Conservation (phyloP, 2,113 vertebrate genomes). For the Corvus cornix region DNA sequence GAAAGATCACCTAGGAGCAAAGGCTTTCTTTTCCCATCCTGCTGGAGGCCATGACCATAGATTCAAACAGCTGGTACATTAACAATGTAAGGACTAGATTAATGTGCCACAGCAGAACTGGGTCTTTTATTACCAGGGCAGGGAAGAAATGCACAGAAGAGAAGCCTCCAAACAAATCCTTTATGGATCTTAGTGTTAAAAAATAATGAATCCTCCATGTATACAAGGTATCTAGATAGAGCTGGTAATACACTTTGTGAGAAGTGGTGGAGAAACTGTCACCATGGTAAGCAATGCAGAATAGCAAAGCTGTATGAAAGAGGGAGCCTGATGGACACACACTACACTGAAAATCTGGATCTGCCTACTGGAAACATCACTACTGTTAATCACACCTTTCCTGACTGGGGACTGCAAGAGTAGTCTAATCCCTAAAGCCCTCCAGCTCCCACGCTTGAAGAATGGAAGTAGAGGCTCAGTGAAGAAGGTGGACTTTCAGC, state of each 20-base stretch:
- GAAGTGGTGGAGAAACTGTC: neutral
- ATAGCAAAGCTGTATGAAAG: neutral
- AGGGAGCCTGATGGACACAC: neutral
- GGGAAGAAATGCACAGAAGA: neutral
- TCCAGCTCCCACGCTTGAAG: neutral
- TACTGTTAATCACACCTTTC: neutral
- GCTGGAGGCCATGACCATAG: neutral
- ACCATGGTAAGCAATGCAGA: neutral
- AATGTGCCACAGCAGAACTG: neutral
- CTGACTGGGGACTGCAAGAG: neutral
- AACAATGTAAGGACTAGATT: neutral
- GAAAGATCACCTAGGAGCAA: neutral
- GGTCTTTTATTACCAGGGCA: neutral
- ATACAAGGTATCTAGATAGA: neutral
- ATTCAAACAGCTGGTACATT: neutral
- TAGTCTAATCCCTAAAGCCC: neutral
- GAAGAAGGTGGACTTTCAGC: neutral
- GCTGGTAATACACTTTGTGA: neutral
- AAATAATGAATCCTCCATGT: neutral
- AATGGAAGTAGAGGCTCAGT: neutral
- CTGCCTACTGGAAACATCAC: neutral
- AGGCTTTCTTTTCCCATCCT: neutral
- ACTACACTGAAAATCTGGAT: neutral
- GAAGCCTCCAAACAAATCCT: neutral
- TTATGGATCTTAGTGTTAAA: neutral